Evolutionary conservation across 2,113 vertebrate genomes (phyloP).

Genomic region (Myotis lucifugus): DNA sequence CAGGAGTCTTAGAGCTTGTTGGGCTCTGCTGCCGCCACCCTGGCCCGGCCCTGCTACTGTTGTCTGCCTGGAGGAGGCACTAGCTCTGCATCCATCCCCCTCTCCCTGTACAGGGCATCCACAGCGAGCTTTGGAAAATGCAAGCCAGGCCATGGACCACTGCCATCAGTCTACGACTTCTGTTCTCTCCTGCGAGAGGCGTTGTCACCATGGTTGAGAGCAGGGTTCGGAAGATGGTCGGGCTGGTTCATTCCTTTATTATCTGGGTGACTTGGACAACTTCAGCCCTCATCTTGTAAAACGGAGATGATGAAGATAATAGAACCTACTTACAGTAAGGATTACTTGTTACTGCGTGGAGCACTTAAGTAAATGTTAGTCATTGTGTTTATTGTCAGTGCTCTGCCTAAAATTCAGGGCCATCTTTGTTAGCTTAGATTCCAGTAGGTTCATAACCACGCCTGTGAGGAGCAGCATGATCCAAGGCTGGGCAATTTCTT

Average conservation of each 20-base stretch:
- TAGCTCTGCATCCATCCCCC: neutral
- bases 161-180: neutral
- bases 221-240: neutral
- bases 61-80: neutral
- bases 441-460: neutral
- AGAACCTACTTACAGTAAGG: neutral
- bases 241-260: neutral
- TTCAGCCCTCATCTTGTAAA: neutral
- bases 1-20: neutral
- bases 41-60: too few species aligned
- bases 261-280: neutral
- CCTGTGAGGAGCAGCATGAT: neutral
- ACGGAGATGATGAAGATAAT: neutral
- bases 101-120: neutral
- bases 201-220: neutral
- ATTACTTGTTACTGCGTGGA: neutral
- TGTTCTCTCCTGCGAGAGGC: neutral
- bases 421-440: neutral
- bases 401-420: neutral
- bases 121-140: neutral
- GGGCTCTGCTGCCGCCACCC: neutral
- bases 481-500: neutral
- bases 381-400: neutral
- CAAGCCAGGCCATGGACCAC: neutral
- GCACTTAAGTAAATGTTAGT: neutral